A percentile compares a stretch with the other conserved stretches of the same genome.
phyloP scores from a whole-genome alignment of 2,888 invertebrate species.

The Prosopocoilus inquinatus region DNA sequence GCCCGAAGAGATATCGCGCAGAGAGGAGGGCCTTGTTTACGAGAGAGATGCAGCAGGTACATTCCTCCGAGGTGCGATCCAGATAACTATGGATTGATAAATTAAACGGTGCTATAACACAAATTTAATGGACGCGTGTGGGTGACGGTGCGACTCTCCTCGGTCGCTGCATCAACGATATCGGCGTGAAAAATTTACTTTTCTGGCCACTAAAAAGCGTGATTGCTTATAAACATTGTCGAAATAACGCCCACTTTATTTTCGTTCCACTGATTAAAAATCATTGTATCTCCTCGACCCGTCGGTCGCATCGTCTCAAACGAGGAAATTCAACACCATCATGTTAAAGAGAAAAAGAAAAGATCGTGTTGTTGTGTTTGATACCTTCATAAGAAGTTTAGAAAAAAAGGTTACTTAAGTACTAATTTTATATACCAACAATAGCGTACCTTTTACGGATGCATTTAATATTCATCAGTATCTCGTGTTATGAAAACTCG shows the following conservation, averaged over 20 bases:
- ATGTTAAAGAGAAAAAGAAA: too few relatives aligned
- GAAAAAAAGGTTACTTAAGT: too few relatives aligned
- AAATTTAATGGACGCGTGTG: slow-evolving; percentile 34
- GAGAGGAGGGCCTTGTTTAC: slow-evolving; percentile 28
- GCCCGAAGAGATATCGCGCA: slow-evolving; percentile 23
- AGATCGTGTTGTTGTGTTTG: too few relatives aligned
- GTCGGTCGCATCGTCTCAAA: too few relatives aligned
- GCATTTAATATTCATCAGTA: too few relatives aligned
- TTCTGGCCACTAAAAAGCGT: neutral
- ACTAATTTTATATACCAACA: too few relatives aligned
- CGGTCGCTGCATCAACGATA: neutral
- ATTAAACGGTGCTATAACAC: slow-evolving; percentile 36
- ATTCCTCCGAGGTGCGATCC: slow-evolving; percentile 28
- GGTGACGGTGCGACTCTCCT: slow-evolving; percentile 18
- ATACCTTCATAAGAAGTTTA: too few relatives aligned
- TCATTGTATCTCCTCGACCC: too few relatives aligned
- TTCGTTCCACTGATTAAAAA: neutral
- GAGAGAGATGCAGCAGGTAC: slow-evolving; percentile 23
- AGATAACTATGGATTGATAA: slow-evolving; percentile 31
- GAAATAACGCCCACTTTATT: slow-evolving; percentile 12
- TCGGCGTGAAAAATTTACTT: neutral
- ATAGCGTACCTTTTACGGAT: too few relatives aligned
- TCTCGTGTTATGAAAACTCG: too few relatives aligned
- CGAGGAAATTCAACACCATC: too few relatives aligned
- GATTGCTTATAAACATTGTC: slow-evolving; percentile 9